phyloP scores from a whole-genome alignment of 2,888 invertebrate genomes.

The Chalcis sispes region DNA sequence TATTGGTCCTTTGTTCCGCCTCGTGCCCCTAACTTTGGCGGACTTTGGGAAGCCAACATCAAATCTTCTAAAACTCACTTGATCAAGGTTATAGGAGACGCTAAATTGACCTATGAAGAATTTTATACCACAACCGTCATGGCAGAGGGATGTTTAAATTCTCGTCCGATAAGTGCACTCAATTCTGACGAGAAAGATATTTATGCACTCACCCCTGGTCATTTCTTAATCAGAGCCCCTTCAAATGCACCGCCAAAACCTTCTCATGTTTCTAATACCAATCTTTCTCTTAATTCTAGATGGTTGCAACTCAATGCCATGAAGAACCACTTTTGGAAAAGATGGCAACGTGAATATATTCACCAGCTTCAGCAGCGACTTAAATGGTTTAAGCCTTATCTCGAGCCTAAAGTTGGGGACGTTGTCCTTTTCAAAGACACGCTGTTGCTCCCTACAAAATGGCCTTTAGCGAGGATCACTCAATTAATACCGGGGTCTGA shows the following conservation, averaged over 20 bases:
- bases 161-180: background rate
- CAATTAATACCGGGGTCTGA: background rate
- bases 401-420: background rate
- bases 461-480: background rate
- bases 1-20: background rate
- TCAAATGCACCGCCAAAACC: background rate
- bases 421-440: background rate
- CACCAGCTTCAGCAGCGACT: background rate
- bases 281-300: background rate
- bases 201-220: background rate
- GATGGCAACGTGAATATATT: background rate
- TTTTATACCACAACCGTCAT: background rate
- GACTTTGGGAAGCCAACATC: background rate
- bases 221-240: slow-evolving; percentile 3
- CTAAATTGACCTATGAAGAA: slow-evolving; percentile 10
- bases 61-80: slow-evolving; percentile 8
- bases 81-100: background rate
- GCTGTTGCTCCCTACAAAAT: background rate
- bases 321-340: background rate
- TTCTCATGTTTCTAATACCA: background rate
- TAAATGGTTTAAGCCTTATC: background rate
- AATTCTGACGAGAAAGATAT: background rate
- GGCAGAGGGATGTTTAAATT: slow-evolving; percentile 5
- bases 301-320: background rate
- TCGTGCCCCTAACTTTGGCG: background rate